Percentiles rank a stretch among this genome's conserved stretches.
Conservation (phyloP, 2,113 vertebrate genomes). For the Rhineura floridana region DNA sequence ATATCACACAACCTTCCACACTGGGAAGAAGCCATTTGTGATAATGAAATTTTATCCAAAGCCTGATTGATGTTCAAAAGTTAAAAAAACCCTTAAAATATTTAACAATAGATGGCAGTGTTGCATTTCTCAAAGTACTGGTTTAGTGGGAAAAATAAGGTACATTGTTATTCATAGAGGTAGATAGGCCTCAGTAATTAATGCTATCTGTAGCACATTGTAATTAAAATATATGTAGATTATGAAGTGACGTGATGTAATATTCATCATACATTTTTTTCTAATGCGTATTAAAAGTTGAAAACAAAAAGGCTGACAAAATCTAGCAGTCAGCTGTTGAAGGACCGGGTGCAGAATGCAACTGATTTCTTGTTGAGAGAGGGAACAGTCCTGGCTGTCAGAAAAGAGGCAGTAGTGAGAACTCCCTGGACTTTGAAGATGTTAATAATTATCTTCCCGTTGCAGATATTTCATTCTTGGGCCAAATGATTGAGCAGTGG, state of each 20-base stretch:
- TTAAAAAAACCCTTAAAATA: neutral
- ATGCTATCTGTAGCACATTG: slow-evolving; percentile 19
- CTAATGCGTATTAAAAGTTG: neutral
- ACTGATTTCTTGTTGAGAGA: neutral
- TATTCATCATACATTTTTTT: neutral
- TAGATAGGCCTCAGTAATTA: slow-evolving; percentile 19
- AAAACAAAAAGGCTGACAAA: neutral
- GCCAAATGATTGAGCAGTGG: neutral
- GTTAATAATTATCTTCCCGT: neutral
- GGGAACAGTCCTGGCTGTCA: neutral
- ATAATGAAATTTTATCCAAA: neutral
- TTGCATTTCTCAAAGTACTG: slow-evolving; percentile 39
- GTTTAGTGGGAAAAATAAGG: neutral
- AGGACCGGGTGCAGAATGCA: neutral
- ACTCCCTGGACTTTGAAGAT: neutral
- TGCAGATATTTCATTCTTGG: neutral
- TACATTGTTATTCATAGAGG: neutral
- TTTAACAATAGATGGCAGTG: slow-evolving; percentile 65
- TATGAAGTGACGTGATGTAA: slow-evolving; percentile 5
- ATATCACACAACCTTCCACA: neutral
- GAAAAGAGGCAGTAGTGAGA: neutral
- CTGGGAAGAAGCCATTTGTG: neutral
- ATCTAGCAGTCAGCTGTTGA: neutral
- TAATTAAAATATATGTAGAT: slow-evolving; percentile 42
- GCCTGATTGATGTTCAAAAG: neutral